Percentiles rank a stretch among this genome's conserved stretches.
Conservation (phyloP, 2,888 invertebrate species). For the Mythimna vitellina region DNA sequence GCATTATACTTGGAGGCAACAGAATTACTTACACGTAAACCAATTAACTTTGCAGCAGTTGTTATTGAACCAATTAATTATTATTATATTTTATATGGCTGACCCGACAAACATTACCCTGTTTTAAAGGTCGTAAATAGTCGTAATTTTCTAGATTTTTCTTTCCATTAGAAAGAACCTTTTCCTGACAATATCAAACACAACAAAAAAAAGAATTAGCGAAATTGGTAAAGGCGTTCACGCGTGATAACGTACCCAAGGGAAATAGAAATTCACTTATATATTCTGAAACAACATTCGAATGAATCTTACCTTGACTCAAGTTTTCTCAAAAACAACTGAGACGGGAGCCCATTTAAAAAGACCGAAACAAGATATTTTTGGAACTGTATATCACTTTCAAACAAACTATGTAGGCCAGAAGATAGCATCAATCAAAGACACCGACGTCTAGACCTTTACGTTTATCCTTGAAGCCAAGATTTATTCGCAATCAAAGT, state of each 20-base stretch:
- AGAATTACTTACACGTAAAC: conserved; percentile 24
- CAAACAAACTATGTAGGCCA: conserved; percentile 29
- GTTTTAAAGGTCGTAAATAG: too few relatives aligned
- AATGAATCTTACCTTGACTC: background rate
- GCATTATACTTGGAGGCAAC: conserved; percentile 7
- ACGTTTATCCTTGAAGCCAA: conserved; percentile 55
- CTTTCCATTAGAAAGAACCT: too few relatives aligned
- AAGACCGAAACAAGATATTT: background rate
- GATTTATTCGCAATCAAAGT: conserved; percentile 58
- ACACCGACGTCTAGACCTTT: conserved; percentile 46
- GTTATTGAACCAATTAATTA: conserved; percentile 14
- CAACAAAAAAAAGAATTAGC: too few relatives aligned
- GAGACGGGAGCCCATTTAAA: background rate
- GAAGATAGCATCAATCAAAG: conserved; percentile 54
- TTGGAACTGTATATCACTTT: conserved; percentile 18
- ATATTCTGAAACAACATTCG: background rate
- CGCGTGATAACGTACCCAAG: too few relatives aligned
- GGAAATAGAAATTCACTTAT: too few relatives aligned
- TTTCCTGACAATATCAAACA: too few relatives aligned
- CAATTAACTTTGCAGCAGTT: conserved; percentile 14
- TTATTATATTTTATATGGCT: background rate
- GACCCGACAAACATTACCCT: too few relatives aligned
- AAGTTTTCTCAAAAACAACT: background rate
- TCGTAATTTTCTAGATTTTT: too few relatives aligned
- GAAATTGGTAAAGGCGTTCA: too few relatives aligned